phyloP scores from a whole-genome alignment of 2,888 invertebrate genomes.

The Encarsia formosa region DNA sequence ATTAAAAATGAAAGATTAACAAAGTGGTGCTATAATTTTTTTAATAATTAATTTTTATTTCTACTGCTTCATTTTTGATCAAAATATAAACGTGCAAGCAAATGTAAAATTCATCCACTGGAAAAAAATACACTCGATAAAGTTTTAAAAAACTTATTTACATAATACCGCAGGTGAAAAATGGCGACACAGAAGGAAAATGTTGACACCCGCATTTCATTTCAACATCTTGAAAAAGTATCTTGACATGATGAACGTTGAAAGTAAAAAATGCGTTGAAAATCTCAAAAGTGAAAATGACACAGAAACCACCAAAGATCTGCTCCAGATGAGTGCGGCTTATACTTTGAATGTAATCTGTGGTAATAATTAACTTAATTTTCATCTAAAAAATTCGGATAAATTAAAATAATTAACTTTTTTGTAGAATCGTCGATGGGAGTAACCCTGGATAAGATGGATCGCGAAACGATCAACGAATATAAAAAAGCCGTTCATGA shows the following conservation, averaged over 20 bases:
- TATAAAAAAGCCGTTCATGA: conserved; percentile 60
- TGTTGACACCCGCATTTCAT: conserved; percentile 25
- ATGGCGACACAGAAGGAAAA: conserved; percentile 25
- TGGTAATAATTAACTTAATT: conserved; percentile 7
- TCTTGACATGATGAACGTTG: conserved; percentile 15
- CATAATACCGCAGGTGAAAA: conserved; percentile 11
- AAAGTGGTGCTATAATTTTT: too few species aligned
- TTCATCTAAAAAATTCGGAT: neutral
- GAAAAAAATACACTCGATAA: neutral
- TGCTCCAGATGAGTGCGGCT: conserved; percentile 12
- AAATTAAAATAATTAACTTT: too few species aligned
- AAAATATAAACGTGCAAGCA: too few species aligned
- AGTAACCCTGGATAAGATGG: conserved; percentile 24
- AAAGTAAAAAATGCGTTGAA: conserved; percentile 15
- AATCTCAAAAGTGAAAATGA: conserved; percentile 12
- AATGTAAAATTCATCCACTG: too few species aligned
- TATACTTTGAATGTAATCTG: conserved; percentile 27
- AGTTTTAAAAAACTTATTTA: neutral
- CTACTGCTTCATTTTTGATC: too few species aligned
- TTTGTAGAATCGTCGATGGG: conserved; percentile 21
- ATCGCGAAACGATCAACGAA: conserved; percentile 50
- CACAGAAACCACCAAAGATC: conserved; percentile 8
- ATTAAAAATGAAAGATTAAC: too few species aligned
- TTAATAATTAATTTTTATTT: too few species aligned
- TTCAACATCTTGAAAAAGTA: conserved; percentile 22